phyloP scores from a whole-genome alignment of 2,797 vertebrate species.

The Neosilurus mollespiculum region DNA sequence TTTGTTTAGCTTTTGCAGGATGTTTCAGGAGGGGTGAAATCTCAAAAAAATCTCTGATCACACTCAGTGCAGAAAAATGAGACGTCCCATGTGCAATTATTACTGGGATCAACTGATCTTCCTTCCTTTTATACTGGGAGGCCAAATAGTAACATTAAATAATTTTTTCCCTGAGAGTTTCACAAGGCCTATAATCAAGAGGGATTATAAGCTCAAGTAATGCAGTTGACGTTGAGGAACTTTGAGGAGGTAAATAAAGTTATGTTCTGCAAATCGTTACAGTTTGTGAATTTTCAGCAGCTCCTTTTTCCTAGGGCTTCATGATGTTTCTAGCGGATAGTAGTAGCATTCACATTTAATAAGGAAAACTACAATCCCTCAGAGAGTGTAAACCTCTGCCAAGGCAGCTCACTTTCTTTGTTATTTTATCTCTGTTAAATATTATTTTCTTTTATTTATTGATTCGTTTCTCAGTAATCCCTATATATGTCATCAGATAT shows the following conservation, averaged over 20 bases:
- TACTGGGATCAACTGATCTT: constrained; percentile 8
- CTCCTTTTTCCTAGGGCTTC: background rate
- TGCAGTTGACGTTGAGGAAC: background rate
- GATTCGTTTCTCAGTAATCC: too few relatives aligned
- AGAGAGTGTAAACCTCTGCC: too few relatives aligned
- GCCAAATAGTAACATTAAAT: background rate
- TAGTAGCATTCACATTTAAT: background rate
- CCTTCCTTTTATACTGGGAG: background rate
- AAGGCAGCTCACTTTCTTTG: too few relatives aligned
- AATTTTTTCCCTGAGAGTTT: background rate
- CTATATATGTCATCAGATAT: too few relatives aligned
- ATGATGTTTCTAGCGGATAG: background rate
- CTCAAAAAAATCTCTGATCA: background rate
- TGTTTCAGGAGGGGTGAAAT: background rate
- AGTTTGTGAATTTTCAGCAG: background rate
- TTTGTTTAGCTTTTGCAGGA: constrained; percentile 15
- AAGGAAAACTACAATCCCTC: background rate
- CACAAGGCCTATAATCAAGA: background rate
- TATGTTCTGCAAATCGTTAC: background rate
- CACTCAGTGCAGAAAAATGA: constrained; percentile 15
- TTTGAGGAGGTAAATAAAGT: background rate
- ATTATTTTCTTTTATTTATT: too few relatives aligned
- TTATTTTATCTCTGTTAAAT: too few relatives aligned
- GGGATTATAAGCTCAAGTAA: background rate
- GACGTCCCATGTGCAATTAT: background rate